Conservation (phyloP, 2,888 invertebrate species). For the Ichneumon xanthorius region DNA sequence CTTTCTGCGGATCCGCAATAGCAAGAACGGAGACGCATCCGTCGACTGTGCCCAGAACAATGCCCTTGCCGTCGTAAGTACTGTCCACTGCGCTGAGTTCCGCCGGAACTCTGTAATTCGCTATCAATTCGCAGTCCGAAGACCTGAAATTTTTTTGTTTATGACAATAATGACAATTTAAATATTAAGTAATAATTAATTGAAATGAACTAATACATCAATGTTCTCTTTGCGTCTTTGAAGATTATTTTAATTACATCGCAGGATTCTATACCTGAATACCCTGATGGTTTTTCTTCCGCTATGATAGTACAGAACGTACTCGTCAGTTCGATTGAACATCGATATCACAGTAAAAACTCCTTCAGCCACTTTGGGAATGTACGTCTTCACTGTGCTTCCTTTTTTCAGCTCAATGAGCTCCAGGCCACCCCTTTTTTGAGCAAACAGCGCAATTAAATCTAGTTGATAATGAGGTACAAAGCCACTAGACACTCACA, state of each 20-base stretch:
- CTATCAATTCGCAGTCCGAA: conserved; percentile 95
- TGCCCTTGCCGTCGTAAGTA: conserved; percentile 92
- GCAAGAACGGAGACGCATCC: conserved; percentile 97
- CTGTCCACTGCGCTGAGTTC: conserved; percentile 95
- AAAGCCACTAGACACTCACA: background rate
- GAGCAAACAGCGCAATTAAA: background rate
- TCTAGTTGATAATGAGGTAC: background rate
- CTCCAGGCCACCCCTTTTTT: conserved; percentile 94
- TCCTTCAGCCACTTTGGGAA: conserved; percentile 97
- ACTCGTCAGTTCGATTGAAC: conserved; percentile 97
- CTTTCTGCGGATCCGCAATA: conserved; percentile 90
- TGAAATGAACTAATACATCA: background rate
- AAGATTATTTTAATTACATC: background rate
- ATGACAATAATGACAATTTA: no score
- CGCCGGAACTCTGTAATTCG: conserved; percentile 96
- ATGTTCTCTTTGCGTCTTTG: background rate
- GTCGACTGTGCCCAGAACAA: conserved; percentile 96
- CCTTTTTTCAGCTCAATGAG: conserved; percentile 96
- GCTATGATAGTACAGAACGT: conserved; percentile 98
- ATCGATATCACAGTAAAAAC: conserved; percentile 98
- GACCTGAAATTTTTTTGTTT: conserved; percentile 86
- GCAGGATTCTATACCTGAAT: conserved; percentile 88
- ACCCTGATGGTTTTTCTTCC: conserved; percentile 97
- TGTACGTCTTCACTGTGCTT: conserved; percentile 94
- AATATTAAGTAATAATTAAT: no score